phyloP scores from a whole-genome alignment of 1,140 invertebrate genomes.

The Melanaphis sacchari region DNA sequence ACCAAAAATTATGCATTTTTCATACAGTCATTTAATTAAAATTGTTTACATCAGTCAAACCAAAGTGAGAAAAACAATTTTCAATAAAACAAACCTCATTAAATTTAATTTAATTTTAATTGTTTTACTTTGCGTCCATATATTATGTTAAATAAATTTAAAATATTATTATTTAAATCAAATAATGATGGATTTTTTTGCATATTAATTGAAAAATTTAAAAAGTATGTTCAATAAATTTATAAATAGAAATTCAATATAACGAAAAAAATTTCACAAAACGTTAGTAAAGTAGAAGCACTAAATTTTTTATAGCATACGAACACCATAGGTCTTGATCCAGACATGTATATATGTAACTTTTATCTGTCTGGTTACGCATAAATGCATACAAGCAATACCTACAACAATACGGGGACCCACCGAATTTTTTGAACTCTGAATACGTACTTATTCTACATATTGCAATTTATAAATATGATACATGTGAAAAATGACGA shows the following conservation, averaged over 20 bases:
- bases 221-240: neutral
- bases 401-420: neutral
- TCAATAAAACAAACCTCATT: neutral
- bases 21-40: neutral
- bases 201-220: neutral
- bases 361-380: neutral
- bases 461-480: neutral
- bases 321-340: neutral
- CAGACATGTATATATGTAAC: neutral
- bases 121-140: neutral
- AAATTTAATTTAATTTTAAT: neutral
- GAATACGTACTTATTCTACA: neutral
- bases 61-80: neutral
- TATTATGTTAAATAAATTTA: neutral
- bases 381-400: neutral
- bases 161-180: neutral
- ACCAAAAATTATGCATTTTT: neutral
- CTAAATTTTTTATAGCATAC: neutral
- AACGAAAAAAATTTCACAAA: neutral
- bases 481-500: neutral
- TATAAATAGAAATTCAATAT: neutral
- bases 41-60: neutral
- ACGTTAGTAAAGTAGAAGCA: neutral
- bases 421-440: neutral
- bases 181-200: neutral